Evolutionary conservation across 2,888 invertebrate genomes (phyloP), one percentile per base, ranked within the genome.

Genomic region (Phania funesta): DNA sequence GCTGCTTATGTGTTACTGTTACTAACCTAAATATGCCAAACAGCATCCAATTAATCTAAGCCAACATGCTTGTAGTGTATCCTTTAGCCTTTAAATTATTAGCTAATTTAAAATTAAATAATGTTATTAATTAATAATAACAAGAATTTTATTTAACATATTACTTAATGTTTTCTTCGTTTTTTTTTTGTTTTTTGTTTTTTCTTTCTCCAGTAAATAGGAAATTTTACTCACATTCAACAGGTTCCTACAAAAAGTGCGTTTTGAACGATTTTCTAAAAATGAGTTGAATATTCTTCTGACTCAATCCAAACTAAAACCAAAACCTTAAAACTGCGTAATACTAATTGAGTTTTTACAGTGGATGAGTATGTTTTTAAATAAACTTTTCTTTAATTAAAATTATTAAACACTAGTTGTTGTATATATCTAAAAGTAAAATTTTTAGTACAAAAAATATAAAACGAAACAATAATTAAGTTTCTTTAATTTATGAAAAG

Each of bases 181-280:
- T 78, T 78, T 82, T 74, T 54, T 65, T 68, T 77, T 60, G n/a
- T 62, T 65, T 68, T 7, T 81, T 78, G 78, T 41, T 50, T 68
- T 82, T 76, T 77, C 78, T 82, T 65, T 71, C 74, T 82, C 78
- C 78, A 78, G 70, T 74, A 78, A 78, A 78, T 78, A 82, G 82
- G 78, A 64, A 74, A 78, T 74, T 78, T 78, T 77, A 60, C 68
- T 67, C 44, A 82, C 68, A 76, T 60, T 68, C 80, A 65, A 71
- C 81, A 74, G 78, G 78, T 78, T 74, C 56, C 78, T 79, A 38
- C 65, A 64, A 56, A 32, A 62, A 71, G 65, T 65, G 71, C 78
- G 78, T 78, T 58, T 78, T 50, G 48, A 64, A 78, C 41, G 56
- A 71, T 32, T 56, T 70, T 78, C 32, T 58, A 52, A 76, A 68